Evolutionary conservation across 1,140 invertebrate genomes (phyloP), one percentile per base, ranked within the genome.

Genomic region (Drosophila obscura): DNA sequence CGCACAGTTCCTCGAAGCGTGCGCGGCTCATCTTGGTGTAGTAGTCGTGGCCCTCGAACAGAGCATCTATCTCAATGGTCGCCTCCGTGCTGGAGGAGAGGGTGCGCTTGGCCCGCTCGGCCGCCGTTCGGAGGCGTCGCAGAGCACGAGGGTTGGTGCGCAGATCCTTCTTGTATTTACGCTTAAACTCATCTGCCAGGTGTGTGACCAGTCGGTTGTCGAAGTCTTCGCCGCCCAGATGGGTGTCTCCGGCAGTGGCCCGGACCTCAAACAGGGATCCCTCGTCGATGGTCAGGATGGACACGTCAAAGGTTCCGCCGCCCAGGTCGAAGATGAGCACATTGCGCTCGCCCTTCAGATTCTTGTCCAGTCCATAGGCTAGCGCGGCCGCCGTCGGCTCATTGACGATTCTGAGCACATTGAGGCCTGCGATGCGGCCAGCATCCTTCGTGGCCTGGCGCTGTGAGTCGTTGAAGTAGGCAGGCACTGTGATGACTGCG

Each of bases 11-110:
- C 92, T 98, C 97, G 89, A 97, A 97, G 41, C 96, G 93, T 6
- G 97, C 97, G 75, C 97, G 93, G 22, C 96, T 95, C 41, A 98
- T 94, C 88, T 95, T 96, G 1, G 96, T 96, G 92, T 97, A 97
- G 92, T 97, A 97, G 91, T 98, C 97, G 35, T 96, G 93, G 8
- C 95, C 95, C 66, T 96, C 95, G 64, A 94, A 94, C 26, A 96
- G 87, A 4, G 95, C 95, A 80, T 96, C 95, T 50, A 96, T 94
- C 93, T 96, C 95, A 67, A 96, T 92, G 90, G 93, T 95, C 1
- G 94, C 94, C 93, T 95, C 94, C 15, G 94, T 94, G 78, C 93
- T 94, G 0, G 94, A 95, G 1, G 94, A 95, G 7, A 95, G 81
- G 0, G 94, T 95, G 73, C 94, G 92, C 91, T 95, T 95, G 11